Evolutionary conservation across 2,888 invertebrate genomes (phyloP).

Genomic region (Scrobipalpa atriplicella): DNA sequence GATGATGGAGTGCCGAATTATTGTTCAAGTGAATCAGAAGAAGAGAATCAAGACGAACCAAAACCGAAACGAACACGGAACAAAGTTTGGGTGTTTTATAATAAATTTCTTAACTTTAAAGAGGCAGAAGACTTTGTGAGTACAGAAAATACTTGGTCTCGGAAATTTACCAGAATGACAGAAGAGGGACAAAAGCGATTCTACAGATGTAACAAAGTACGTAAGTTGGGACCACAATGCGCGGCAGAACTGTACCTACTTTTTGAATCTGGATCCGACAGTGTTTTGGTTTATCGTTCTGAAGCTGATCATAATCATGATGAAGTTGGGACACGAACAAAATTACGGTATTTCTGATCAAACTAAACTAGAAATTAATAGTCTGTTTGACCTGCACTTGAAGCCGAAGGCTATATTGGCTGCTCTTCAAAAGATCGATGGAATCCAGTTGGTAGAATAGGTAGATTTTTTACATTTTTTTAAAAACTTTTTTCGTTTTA

Average conservation of each 20-base stretch:
- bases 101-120: too few species aligned
- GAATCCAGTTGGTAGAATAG: neutral
- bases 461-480: too few species aligned
- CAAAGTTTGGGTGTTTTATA: too few species aligned
- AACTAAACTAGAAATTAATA: slow-evolving; percentile 14
- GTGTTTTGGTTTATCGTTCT: slow-evolving; percentile 35
- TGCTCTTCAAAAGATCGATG: neutral
- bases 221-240: slow-evolving; percentile 28
- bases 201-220: neutral
- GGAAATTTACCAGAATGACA: neutral
- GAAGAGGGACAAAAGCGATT: neutral
- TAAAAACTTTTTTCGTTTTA: too few species aligned
- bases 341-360: slow-evolving; percentile 33
- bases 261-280: slow-evolving; percentile 32
- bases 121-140: too few species aligned
- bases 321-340: slow-evolving; percentile 27
- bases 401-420: slow-evolving; percentile 12
- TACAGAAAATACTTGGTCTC: too few species aligned
- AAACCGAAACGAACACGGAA: too few species aligned
- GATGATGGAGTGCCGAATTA: too few species aligned
- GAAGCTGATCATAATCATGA: slow-evolving; percentile 37
- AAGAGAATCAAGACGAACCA: too few species aligned
- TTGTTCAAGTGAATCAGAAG: too few species aligned
- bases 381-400: neutral
- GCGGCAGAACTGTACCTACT: slow-evolving; percentile 36